These are phyloP conservation scores for Myioborus melanocephalus DNA, from an alignment of 2,797 vertebrate species.

Conservation along the genomic window DNA sequence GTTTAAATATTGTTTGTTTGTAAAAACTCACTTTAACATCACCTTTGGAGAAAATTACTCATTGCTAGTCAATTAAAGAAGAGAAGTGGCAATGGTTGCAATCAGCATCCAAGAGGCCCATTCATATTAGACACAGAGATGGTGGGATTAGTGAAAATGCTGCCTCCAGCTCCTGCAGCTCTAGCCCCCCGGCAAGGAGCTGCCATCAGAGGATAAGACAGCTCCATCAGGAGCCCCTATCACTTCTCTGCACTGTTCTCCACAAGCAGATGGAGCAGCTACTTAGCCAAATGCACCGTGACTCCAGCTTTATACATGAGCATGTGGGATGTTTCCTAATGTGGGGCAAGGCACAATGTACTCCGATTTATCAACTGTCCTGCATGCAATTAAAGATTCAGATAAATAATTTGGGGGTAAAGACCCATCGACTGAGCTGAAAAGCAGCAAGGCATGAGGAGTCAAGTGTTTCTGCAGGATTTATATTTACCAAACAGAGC, in stretches of 20 bases:
- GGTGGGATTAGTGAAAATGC: slow-evolving; percentile 6
- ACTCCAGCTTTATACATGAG: slow-evolving; percentile 51
- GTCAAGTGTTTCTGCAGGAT: slow-evolving; percentile 67
- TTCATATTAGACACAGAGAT: neutral
- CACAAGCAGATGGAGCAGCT: slow-evolving; percentile 60
- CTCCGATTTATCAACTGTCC: slow-evolving; percentile 53
- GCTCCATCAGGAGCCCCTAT: slow-evolving; percentile 42
- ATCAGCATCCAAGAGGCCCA: neutral
- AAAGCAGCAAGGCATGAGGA: slow-evolving; percentile 56
- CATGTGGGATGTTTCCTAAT: slow-evolving; percentile 68
- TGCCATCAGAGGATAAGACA: slow-evolving; percentile 40
- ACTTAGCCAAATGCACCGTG: slow-evolving; percentile 64
- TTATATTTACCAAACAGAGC: slow-evolving; percentile 47
- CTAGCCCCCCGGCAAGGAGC: slow-evolving; percentile 21
- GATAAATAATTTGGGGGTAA: slow-evolving; percentile 59
- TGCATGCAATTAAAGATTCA: slow-evolving; percentile 37
- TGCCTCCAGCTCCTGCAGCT: neutral
- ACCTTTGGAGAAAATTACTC: neutral
- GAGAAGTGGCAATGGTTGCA: neutral
- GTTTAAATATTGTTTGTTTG: neutral
- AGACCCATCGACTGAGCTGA: slow-evolving; percentile 17
- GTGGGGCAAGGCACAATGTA: neutral
- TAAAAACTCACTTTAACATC: neutral
- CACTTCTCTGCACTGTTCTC: slow-evolving; percentile 4
- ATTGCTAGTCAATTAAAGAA: neutral